These are phyloP conservation scores for Choloepus didactylus DNA, from an alignment of 2,797 vertebrate species.

Conservation along the genomic window DNA sequence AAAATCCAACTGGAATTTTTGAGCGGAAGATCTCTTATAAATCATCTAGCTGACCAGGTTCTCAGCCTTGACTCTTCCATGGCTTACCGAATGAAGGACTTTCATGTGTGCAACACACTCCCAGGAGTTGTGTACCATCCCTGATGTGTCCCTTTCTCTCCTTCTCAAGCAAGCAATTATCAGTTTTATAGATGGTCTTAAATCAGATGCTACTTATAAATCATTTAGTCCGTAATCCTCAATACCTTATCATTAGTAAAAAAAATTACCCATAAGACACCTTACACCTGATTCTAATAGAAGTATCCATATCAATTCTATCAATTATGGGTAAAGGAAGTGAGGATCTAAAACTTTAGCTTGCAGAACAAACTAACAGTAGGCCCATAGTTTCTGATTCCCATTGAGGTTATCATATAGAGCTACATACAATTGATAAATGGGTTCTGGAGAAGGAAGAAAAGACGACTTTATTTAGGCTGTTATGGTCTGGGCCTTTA, in stretches of 20 bases:
- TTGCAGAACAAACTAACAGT: neutral
- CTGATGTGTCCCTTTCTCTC: neutral
- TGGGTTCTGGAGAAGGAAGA: neutral
- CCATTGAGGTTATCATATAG: neutral
- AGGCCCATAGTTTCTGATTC: neutral
- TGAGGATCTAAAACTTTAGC: neutral
- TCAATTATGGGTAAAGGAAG: neutral
- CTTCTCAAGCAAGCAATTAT: neutral
- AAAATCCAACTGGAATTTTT: neutral
- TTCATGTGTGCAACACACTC: too few relatives aligned
- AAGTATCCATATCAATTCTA: neutral
- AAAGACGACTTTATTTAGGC: neutral
- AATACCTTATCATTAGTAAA: neutral
- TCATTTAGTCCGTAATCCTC: neutral
- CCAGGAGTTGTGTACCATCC: neutral
- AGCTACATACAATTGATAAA: neutral
- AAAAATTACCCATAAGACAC: neutral
- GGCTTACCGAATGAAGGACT: neutral
- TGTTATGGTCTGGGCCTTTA: neutral
- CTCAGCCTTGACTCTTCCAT: neutral
- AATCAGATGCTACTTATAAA: constrained; percentile 20
- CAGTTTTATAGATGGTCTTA: neutral
- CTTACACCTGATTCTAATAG: neutral
- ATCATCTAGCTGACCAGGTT: neutral
- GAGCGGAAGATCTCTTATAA: neutral